Evolutionary conservation across 2,113 vertebrate species (phyloP), one percentile per base, ranked within the genome.

Genomic region (Boulengeromyrus knoepffleri): DNA sequence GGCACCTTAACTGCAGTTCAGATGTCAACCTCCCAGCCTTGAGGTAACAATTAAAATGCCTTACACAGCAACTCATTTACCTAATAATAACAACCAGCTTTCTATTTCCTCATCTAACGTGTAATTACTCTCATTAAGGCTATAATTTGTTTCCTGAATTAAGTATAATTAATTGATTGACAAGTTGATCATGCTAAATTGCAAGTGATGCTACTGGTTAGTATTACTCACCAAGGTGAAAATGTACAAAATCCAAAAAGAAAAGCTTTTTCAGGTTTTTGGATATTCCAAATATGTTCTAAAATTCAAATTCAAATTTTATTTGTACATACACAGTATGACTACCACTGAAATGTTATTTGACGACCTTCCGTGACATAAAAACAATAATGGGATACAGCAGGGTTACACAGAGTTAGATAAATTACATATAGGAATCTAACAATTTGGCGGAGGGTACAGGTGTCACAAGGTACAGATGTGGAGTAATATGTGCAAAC

Each of bases 11-110:
- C 42, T 27, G 66, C 5, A 49, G 91, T 90, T 89, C 90, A 90
- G 53, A 89, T 70, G 91, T 91, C 91, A 89, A 84, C 88, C 83
- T 84, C 49, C 31, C 31, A 27, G 53, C 90, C 91, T 91, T 91
- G 53, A 89, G 91, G 90, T 90, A 91, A 89, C 91, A 90, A 91
- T 90, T 90, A 90, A 89, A 88, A 89, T 66, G 66, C 42, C 62
- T 80, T 80, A 88, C 53, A 24, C 70, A 83, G 90, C 88, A 91
- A 88, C 88, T 90, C 66, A 80, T 90, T 89, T 89, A 90, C 31
- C 91, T 90, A 91, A 90, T 90, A 90, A 90, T 88, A 89, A 90
- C 90, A 90, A 74, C 58, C 66, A 89, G 89, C 90, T 70, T 84
- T 83, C 31, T 12, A 83, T 87, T 89, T 74, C 85, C 9, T 88